Base-by-base conservation (phyloP, 2,113 vertebrate genomes). In the Salvelinus sp. region DNA sequence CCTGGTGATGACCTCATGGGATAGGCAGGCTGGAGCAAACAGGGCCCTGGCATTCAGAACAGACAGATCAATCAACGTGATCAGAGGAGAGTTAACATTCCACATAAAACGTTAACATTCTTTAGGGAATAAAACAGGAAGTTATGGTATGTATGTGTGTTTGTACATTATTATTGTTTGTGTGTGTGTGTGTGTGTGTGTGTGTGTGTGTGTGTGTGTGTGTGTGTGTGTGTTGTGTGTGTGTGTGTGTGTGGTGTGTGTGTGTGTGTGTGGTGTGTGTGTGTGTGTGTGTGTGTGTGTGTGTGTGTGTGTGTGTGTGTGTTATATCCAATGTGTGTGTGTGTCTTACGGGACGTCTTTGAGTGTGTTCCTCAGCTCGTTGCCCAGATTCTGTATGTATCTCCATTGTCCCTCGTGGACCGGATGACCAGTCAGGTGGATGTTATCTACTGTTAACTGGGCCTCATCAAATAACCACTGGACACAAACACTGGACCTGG, bases 381-480 rank as follows among this genome's bases (percentile, higher is more conserved):
- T 93, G 1, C 95, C 96, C 87, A 98, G 83, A 69, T 94, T 95
- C 92, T 98, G 96, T 28, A 99, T 97, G 90, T 98, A 99, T 58
- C 95, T 93, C 96, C 96, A 98, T 83, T 98, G 96, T 30, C 94
- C 95, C 48, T 98, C 96, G 76, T 96, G 95, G 13, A 98, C 92
- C 0, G 95, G 96, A 78, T 96, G 96, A 1, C 97, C 97, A 0
- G 95, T 96, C 77, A 98, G 93, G 82, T 96, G 96, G 0, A 97
- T 92, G 9, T 98, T 99, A 86, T 97, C 96, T 2, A 95, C 95
- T 0, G 95, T 96, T 65, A 99, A 93, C 91, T 99, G 97, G 12
- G 97, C 97, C 80, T 98, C 96, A 0, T 98, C 97, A 0, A 99
- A 99, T 77, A 99, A 92, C 97, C 97, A 99, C 79, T 98, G 97